Evolutionary conservation across 1,140 invertebrate genomes (phyloP).

Genomic region (Zelostemma sp.): DNA sequence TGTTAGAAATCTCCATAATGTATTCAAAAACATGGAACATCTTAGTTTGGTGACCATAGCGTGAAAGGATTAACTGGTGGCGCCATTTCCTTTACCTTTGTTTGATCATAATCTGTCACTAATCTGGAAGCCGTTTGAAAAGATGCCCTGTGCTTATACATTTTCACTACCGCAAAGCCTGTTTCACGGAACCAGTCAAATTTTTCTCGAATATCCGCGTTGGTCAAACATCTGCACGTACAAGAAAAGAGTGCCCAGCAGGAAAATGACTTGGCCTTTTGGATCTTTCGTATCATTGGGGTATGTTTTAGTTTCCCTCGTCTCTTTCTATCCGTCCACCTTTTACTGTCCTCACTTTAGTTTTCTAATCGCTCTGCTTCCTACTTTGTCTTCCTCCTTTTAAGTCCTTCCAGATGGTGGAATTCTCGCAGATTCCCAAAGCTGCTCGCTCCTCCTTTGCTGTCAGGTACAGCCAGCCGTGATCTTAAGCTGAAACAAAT

Average conservation of each 20-base stretch:
- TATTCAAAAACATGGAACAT: background rate
- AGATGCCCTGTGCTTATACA: constrained; percentile 2
- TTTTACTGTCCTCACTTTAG: constrained; percentile 1
- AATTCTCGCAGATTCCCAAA: constrained; percentile 11
- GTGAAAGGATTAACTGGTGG: constrained; percentile 42
- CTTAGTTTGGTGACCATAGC: background rate
- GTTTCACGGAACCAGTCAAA: constrained; percentile 16
- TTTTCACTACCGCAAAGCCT: constrained; percentile 4
- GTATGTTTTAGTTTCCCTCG: background rate
- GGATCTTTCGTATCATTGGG: constrained; percentile 2
- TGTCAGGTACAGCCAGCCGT: constrained; percentile 19
- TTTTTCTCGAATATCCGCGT: constrained; percentile 45
- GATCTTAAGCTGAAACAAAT: constrained; percentile 56
- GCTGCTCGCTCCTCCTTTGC: constrained; percentile 1
- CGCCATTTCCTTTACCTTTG: constrained; percentile 17
- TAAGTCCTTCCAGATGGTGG: constrained; percentile 64
- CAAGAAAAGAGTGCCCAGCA: constrained; percentile 4
- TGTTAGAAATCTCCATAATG: background rate
- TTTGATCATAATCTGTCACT: constrained; percentile 33
- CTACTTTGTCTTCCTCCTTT: constrained; percentile 32
- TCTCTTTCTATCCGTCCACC: constrained; percentile 12
- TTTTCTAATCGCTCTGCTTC: constrained; percentile 17
- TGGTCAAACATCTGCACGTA: constrained; percentile 45
- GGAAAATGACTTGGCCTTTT: constrained; percentile 9
- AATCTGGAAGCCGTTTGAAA: constrained; percentile 24